Evolutionary conservation across 2,797 vertebrate species (phyloP), one percentile per base, ranked within the genome.

Genomic region (Sylvilagus floridanus): DNA sequence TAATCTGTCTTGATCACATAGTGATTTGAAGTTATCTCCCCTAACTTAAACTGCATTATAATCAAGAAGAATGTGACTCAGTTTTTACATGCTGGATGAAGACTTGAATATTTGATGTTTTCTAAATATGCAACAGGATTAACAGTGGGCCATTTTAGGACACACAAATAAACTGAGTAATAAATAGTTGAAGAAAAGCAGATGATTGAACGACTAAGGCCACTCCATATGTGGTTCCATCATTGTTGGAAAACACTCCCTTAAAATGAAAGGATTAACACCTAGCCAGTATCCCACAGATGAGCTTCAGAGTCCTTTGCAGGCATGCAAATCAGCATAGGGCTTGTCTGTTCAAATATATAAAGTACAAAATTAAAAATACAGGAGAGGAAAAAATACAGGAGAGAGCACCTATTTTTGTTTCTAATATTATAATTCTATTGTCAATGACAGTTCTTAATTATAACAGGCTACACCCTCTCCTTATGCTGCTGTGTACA

Each of bases 141-240:
- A 71, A 50, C 12, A 42, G 17, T 57, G 21, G 11, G 6, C 50
- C 47, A 72, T 54, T 87, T 83, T 32, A 84, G 62, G 35, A n/a
- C 3, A 81, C 17, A 42, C 7, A 47, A 60, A 66, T 7, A 72
- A 94, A 10, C 1, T 17, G 22, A 37, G 68, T 89, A 52, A 32
- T 35, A 71, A 37, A 30, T 10, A 30, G 71, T 37, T 54, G 3
- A 17, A 19, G 35, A 17, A 82, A 81, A 52, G 0, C 12, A 28
- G 14, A 47, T 26, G 11, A 32, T 17, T 78, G 14, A 19, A 17
- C 4, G 79, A 26, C 19, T 35, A 4, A 7, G 1, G 13, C 11
- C 13, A 5, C 0, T 57, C 28, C 5, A 21, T 4, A 0, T 14
- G 1, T 28, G n/a, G 28, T 22, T 54, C 4, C 7, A 47, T 2